Base-by-base conservation (phyloP, 2,888 invertebrate species). In the Sesia bembeciformis region DNA sequence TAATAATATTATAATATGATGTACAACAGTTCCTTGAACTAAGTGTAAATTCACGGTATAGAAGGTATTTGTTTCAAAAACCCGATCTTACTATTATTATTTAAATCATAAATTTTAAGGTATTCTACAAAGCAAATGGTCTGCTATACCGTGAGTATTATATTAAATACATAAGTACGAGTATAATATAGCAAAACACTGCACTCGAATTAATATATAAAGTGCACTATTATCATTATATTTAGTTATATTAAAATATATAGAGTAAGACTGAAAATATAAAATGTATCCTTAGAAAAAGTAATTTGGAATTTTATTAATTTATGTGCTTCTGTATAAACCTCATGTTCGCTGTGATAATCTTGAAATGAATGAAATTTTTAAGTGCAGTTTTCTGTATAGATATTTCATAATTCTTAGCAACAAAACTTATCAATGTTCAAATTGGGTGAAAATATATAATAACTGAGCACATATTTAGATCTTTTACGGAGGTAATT, bases 241-340 rank as follows among this genome's bases (percentile, higher is more conserved):
- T 75, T 74, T 72, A 58, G 69, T 70, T 75, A 70, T 71, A 69
- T 73, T 67, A 68, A 62, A 66, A 49, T 67, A 75, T 64, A 76
- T 87, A 87, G 85, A 70, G 65, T 86, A 86, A 86, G 87, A 86
- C 86, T 88, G 86, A 87, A 77, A 76, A 62, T 67, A 68, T 70
- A 62, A 69, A 71, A 73, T 67, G 68, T 73, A 70, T 73, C 67
- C 71, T 69, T 76, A 78, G 72, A 69, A 60, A 58, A 56, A 57
- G 54, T 60, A 64, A 59, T 57, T 64, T 63, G 60, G n/a, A 52
- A 53, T 51, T 53, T 62, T 62, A 60, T 68, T 61, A 52, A 42
- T 68, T 72, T 70, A 62, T 68, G 65, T 73, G 80, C 79, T 80
- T 81, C 58, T 72, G 68, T 74, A 72, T 75, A 71, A 72, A 76